phyloP scores from a whole-genome alignment of 2,113 vertebrate species.

The Arizona elegans region DNA sequence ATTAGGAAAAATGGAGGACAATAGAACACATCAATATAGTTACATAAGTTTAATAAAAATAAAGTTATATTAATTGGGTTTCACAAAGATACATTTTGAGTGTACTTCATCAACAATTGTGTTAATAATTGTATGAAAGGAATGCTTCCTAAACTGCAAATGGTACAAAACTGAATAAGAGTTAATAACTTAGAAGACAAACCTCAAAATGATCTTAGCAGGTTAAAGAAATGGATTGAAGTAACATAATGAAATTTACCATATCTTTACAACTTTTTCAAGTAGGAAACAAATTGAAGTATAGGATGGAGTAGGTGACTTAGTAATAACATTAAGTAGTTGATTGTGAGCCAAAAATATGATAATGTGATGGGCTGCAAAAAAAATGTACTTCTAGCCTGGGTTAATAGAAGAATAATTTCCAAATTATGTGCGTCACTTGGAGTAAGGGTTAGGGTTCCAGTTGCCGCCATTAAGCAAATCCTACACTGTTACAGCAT shows the following conservation, averaged over 20 bases:
- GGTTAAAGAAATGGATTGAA: not conserved
- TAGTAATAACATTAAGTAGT: not conserved
- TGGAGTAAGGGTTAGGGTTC: not conserved
- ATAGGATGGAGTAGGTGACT: not conserved
- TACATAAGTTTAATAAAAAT: not conserved
- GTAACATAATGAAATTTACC: not conserved
- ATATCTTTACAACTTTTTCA: not conserved
- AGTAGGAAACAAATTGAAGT: not conserved
- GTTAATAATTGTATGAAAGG: not conserved
- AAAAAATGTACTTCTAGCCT: not conserved
- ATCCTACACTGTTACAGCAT: not conserved
- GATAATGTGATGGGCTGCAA: not conserved
- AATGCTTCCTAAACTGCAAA: not conserved
- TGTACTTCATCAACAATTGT: not conserved
- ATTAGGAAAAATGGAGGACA: not conserved
- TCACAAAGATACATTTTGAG: not conserved
- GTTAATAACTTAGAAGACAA: not conserved
- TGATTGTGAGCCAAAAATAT: not conserved
- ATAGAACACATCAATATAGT: not conserved
- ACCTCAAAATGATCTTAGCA: not conserved
- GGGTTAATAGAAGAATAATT: not conserved
- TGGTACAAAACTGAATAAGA: not conserved
- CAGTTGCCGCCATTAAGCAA: not conserved
- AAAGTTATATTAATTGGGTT: not conserved
- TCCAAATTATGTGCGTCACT: not conserved